These are phyloP conservation scores for Pomacea maculata DNA, from an alignment of 1,140 invertebrate genomes.

Conservation along the genomic window DNA sequence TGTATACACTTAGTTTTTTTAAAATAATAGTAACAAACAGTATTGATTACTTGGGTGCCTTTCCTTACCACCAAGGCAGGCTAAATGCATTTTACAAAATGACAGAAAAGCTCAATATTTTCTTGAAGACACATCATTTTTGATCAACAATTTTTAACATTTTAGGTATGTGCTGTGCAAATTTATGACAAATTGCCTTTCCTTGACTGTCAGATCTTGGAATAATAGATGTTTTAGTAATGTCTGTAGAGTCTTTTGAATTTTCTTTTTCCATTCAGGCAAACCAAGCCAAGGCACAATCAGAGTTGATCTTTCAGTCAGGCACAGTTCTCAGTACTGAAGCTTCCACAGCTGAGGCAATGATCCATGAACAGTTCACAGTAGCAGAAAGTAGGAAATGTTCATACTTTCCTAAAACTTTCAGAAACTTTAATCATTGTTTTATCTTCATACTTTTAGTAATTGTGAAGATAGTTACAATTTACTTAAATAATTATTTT, in stretches of 20 bases:
- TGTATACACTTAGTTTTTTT: constrained; percentile 18
- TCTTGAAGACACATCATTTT: too few relatives aligned
- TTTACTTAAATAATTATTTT: background rate
- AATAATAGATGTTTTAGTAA: too few relatives aligned
- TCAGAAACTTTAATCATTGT: background rate
- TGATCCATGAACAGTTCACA: constrained; percentile 23
- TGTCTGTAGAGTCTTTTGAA: background rate
- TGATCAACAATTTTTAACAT: background rate
- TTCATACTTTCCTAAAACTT: background rate
- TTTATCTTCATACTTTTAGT: background rate
- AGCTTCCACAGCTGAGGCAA: constrained; percentile 26
- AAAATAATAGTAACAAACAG: too few relatives aligned
- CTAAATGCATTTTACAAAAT: too few relatives aligned
- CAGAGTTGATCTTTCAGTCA: constrained; percentile 38
- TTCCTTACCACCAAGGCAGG: background rate
- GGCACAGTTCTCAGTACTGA: constrained; percentile 18
- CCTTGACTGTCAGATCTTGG: too few relatives aligned
- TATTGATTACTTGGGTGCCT: too few relatives aligned
- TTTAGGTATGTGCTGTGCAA: background rate
- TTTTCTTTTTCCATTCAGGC: constrained; percentile 3
- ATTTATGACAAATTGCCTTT: too few relatives aligned
- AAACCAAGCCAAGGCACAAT: constrained; percentile 20
- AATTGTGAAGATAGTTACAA: background rate
- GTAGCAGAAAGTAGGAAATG: constrained; percentile 35
- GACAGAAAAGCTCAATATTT: too few relatives aligned